Base-by-base conservation (phyloP, 1,140 invertebrate genomes). In the Hirudo medicinalis region DNA sequence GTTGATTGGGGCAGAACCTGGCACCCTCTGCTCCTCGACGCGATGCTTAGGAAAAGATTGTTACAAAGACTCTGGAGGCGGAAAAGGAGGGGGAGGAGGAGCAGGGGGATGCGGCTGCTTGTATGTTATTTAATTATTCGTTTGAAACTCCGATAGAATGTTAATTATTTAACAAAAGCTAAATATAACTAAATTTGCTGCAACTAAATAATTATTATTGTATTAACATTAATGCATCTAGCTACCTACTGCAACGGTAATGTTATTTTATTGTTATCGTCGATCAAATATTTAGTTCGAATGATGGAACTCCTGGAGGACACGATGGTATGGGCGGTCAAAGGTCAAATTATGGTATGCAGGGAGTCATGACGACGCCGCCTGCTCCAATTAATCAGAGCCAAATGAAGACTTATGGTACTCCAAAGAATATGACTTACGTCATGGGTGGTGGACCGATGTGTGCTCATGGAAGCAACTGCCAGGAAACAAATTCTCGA, bases 381-480 rank as follows among this genome's bases (percentile, higher is more conserved):
- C 20, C 57, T 15, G 57, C 29, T 32, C 57, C 57, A 25, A 32
- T 63, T 32, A 63, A 63, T 32, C 22, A 63, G 22, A 63, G 57
- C 29, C 57, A 63, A 32, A 63, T 63, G 20, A 63, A 63, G 29
- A 63, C 57, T 0, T 63, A 25, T 20, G 57, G 57, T 6, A 63
- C 57, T 63, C 57, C 57, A 32, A 63, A 63, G 57, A 63, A 63
- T 32, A 63, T 63, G 57, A 25, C 57, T 32, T 63, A 63, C 20
- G 57, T 63, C 57, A 63, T 63, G 57, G 29, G 57, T 20, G 57
- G 57, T 63, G 57, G 57, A 63, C 57, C 57, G 8, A 22, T 63
- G 22, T 63, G 57, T 63, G 57, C 57, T 25, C 57, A 63, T 32
- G 57, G 57, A 63, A 63, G 57, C 29, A 63, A 63, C 13, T 63